Base-by-base conservation (phyloP, 1,140 invertebrate species). In the Anadara kagoshimensis region DNA sequence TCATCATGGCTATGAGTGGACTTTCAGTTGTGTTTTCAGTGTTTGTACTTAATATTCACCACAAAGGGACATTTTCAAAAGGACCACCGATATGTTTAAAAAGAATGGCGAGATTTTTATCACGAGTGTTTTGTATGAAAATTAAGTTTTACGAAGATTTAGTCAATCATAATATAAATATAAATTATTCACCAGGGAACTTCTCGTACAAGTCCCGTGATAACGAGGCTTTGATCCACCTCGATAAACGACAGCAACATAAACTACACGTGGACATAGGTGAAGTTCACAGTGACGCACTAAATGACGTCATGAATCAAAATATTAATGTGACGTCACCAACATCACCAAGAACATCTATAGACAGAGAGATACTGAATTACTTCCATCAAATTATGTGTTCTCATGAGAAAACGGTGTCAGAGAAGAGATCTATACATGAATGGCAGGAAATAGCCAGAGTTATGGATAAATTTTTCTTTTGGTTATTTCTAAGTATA, bases 1-100 rank as follows among this genome's bases (percentile, higher is more conserved):
- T 87, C 0, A 86, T 89, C 7, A 90, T 89, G 88, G 85, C 87
- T 12, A 88, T 89, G 83, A 87, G 87, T 47, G 86, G 86, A 11
- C 61, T 90, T 20, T 90, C 88, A 8, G 87, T 90, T 10, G 86
- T 89, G 10, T 79, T 88, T 65, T 88, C 89, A 12, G 88, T 89
- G 10, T 83, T 87, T 65, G 86, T 90, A 7, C 76, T 90, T 16
- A 90, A 88, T 72, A 82, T 89, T 56, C 87, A 90, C 61, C 86
- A 88, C 69, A 72, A 80, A 41, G 80, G 85, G 16, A 73, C 79
- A 11, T 69, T 79, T 54, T 66, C 85, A 24, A 77, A 73, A 22
- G 65, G 78, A 1, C 84, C 86, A 11, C 85, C 86, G 8, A 24
- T 53, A 22, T 78, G 77, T 69, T 41, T 89, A 10, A 79, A 79